phyloP scores from a whole-genome alignment of 2,888 invertebrate species.

The Unio pictorum region DNA sequence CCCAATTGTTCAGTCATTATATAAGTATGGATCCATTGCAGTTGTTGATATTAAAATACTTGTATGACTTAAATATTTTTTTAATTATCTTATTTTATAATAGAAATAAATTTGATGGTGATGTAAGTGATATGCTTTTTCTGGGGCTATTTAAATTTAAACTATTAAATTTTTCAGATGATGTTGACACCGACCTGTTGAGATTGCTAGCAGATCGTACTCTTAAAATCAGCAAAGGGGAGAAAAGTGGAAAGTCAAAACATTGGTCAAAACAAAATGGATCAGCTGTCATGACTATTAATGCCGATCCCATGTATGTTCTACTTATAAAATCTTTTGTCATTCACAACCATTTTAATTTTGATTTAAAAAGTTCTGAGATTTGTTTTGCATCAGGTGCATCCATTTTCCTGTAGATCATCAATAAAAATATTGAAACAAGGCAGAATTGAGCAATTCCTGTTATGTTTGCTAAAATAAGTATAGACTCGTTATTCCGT shows the following conservation, averaged over 20 bases:
- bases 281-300: slow-evolving; percentile 24
- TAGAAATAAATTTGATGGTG: not conserved
- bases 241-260: slow-evolving; percentile 48
- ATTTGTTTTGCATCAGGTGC: not conserved
- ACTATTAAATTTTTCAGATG: slow-evolving; percentile 52
- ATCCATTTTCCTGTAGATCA: not conserved
- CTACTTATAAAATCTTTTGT: no score
- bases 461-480: no score
- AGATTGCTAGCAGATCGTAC: slow-evolving; percentile 65
- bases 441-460: no score
- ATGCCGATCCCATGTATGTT: slow-evolving; percentile 39
- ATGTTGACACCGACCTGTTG: slow-evolving; percentile 69
- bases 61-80: no score
- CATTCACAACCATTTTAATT: not conserved
- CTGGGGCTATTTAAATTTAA: not conserved
- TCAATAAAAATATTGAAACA: not conserved
- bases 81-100: no score
- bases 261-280: slow-evolving; percentile 54
- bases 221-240: slow-evolving; percentile 55
- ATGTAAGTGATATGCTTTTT: not conserved
- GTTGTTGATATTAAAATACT: no score
- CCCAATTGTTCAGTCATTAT: no score
- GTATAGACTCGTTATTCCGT: no score
- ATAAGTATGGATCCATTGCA: no score
- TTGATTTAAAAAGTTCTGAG: not conserved